Evolutionary conservation across 2,888 invertebrate species (phyloP).

Genomic region (Nowickia ferox): DNA sequence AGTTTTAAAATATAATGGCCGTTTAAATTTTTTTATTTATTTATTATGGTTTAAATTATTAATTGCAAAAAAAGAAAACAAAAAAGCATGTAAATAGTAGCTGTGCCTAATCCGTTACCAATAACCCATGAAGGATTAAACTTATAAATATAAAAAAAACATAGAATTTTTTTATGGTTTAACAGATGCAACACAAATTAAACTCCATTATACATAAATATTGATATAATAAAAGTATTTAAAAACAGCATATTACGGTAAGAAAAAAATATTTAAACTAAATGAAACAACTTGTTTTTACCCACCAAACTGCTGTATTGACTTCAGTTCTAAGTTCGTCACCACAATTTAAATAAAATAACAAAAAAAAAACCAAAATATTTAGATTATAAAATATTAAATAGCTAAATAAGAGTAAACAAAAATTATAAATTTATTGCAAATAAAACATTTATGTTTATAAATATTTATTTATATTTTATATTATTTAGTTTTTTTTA

Average conservation of each 20-base stretch:
- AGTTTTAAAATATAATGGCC: constrained; percentile 2
- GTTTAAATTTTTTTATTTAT: neutral
- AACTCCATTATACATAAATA: neutral
- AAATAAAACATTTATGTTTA: no score
- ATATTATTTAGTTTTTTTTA: no score
- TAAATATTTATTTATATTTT: no score
- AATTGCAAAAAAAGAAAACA: neutral
- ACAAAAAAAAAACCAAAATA: neutral
- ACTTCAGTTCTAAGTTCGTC: constrained; percentile 35
- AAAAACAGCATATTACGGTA: neutral
- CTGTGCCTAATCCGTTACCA: constrained; percentile 25
- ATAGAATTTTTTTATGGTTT: neutral
- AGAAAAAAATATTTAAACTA: constrained; percentile 17
- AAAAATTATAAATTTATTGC: no score
- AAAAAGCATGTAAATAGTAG: neutral
- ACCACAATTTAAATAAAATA: constrained; percentile 40
- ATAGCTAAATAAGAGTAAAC: constrained; percentile 10
- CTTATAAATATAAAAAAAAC: constrained; percentile 12
- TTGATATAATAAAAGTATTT: constrained; percentile 7
- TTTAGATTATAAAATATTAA: constrained; percentile 19
- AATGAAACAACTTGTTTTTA: constrained; percentile 6
- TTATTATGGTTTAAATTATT: constrained; percentile 10
- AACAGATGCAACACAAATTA: no score
- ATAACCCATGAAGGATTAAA: constrained; percentile 41
- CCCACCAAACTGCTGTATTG: neutral